These are phyloP conservation scores for Rhabdophis nuchalis DNA, from an alignment of 2,797 vertebrate species.

Conservation along the genomic window DNA sequence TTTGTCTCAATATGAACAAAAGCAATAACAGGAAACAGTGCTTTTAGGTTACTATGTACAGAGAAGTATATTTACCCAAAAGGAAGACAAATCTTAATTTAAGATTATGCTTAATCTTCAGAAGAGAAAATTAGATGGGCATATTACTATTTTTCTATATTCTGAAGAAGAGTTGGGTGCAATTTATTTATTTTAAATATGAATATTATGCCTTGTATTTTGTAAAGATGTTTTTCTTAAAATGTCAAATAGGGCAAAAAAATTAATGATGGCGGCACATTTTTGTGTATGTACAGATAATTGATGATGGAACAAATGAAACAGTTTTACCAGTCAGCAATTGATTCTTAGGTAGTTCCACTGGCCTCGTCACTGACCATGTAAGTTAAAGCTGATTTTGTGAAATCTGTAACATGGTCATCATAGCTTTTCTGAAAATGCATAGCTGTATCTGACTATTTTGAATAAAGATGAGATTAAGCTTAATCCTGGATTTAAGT, in stretches of 20 bases:
- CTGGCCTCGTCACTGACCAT: neutral
- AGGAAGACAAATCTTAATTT: neutral
- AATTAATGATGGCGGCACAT: neutral
- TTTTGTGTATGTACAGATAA: neutral
- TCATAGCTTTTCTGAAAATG: neutral
- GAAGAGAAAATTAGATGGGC: neutral
- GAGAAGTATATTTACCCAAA: neutral
- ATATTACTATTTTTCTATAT: neutral
- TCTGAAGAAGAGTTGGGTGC: neutral
- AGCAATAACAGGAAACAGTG: neutral
- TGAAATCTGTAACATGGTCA: neutral
- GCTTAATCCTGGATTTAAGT: neutral
- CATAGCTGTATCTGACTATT: neutral
- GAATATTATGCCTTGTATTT: neutral
- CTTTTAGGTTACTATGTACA: neutral
- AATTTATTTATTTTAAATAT: neutral
- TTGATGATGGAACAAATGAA: neutral
- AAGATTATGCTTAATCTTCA: neutral
- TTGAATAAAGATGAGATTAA: neutral
- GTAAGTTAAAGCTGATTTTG: neutral
- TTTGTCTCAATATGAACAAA: neutral
- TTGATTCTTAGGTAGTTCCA: slow-evolving; percentile 12
- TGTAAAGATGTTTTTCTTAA: neutral
- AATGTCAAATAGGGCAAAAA: neutral
- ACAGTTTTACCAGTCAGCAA: slow-evolving; percentile 10